Percentiles rank a stretch among this genome's conserved stretches.
phyloP scores from a whole-genome alignment of 2,888 invertebrate species.

The Hylaea fasciaria region DNA sequence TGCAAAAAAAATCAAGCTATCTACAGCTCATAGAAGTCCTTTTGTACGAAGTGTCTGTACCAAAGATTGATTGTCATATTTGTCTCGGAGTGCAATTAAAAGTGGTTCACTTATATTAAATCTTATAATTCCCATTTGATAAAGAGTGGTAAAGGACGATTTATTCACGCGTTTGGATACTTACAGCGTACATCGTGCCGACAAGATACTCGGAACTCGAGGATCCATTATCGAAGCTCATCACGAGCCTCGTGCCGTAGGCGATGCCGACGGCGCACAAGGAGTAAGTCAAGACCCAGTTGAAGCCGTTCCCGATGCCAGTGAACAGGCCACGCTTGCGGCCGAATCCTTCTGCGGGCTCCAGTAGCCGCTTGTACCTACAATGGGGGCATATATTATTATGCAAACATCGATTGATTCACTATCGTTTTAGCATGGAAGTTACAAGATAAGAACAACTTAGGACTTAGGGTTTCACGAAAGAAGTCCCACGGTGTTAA shows the following conservation, averaged over 20 bases:
- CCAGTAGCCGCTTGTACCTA: conserved; percentile 83
- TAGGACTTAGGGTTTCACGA: too few species aligned
- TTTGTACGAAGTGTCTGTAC: too few species aligned
- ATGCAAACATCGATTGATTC: too few species aligned
- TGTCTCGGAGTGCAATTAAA: too few species aligned
- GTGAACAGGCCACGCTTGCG: conserved; percentile 87
- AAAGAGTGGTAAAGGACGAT: too few species aligned
- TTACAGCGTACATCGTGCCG: conserved; percentile 88
- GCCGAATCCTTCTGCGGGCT: conserved; percentile 87
- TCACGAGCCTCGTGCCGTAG: conserved; percentile 89
- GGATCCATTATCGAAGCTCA: conserved; percentile 84
- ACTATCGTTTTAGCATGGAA: neutral
- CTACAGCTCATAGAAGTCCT: too few species aligned
- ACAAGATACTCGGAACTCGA: conserved; percentile 87
- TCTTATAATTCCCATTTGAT: too few species aligned
- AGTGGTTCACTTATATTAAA: too few species aligned
- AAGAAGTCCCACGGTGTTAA: too few species aligned
- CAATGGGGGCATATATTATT: neutral
- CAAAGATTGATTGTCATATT: too few species aligned
- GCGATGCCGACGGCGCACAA: conserved; percentile 91
- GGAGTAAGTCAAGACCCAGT: conserved; percentile 91
- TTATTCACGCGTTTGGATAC: conserved; percentile 41
- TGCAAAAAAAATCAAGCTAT: too few species aligned
- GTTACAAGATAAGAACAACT: too few species aligned
- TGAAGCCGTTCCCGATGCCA: conserved; percentile 88